Percentiles rank a stretch among this genome's conserved stretches.
Conservation (phyloP, 2,113 vertebrate species). For the Xiphias gladius region DNA sequence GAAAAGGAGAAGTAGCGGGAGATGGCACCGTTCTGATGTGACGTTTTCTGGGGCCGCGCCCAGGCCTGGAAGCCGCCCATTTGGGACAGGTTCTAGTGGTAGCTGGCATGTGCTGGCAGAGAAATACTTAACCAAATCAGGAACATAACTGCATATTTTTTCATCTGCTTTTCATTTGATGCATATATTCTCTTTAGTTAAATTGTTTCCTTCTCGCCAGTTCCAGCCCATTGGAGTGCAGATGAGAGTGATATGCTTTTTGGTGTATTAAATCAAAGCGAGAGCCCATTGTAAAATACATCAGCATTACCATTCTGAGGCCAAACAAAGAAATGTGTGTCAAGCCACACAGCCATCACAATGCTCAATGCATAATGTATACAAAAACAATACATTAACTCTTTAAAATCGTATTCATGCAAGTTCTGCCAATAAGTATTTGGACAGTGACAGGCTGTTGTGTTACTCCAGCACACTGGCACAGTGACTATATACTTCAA, state of each 20-base stretch:
- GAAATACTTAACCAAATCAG: constrained; percentile 83
- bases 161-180: constrained; percentile 86
- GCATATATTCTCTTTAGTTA: constrained; percentile 89
- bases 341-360: constrained; percentile 46
- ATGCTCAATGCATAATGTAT: constrained; percentile 53
- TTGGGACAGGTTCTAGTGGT: constrained; percentile 73
- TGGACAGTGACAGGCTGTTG: neutral
- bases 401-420: constrained; percentile 24
- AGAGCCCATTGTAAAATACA: constrained; percentile 63
- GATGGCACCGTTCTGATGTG: constrained; percentile 69
- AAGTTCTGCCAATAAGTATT: neutral
- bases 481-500: neutral
- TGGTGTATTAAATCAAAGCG: constrained; percentile 75
- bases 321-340: constrained; percentile 72
- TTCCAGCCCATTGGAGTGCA: constrained; percentile 72
- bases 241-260: constrained; percentile 71
- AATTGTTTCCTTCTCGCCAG: constrained; percentile 68
- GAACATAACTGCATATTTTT: constrained; percentile 85
- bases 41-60: constrained; percentile 74
- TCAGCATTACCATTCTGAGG: constrained; percentile 45
- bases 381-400: constrained; percentile 51
- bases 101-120: constrained; percentile 74
- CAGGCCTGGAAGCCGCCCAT: constrained; percentile 74
- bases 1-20: constrained; percentile 66
- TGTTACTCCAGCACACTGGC: neutral